Base-by-base conservation (phyloP, 1,140 invertebrate genomes). In the Coenobita brevimanus region DNA sequence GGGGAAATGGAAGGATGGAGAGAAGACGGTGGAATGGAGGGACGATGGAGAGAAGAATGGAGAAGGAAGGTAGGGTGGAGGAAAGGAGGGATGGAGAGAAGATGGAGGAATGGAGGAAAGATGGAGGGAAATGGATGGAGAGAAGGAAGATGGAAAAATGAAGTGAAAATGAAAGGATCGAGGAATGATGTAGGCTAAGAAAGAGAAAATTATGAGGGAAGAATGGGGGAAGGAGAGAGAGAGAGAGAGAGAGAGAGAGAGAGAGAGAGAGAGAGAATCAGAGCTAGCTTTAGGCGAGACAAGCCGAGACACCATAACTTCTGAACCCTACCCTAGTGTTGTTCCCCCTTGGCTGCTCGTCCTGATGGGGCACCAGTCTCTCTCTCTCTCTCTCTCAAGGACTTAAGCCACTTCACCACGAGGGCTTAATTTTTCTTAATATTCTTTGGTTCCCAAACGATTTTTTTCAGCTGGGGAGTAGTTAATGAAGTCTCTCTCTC, bases 401-500 rank as follows among this genome's bases (percentile, higher is more conserved):
- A n/a, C n/a, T n/a, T n/a, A n/a, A n/a, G n/a, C n/a, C n/a, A n/a
- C n/a, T n/a, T n/a, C n/a, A n/a, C n/a, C n/a, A n/a, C n/a, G n/a
- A n/a, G n/a, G n/a, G n/a, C n/a, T n/a, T n/a, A n/a, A n/a, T n/a
- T n/a, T n/a, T n/a, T n/a, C n/a, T n/a, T n/a, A n/a, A n/a, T n/a
- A n/a, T n/a, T n/a, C n/a, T n/a, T n/a, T n/a, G n/a, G n/a, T n/a
- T n/a, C n/a, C n/a, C n/a, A n/a, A n/a, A n/a, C n/a, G n/a, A n/a
- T n/a, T n/a, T n/a, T n/a, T n/a, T n/a, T n/a, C n/a, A n/a, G 67
- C 15, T n/a, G 1, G 30, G 3, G 69, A 4, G 69, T 4, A 33
- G 33, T 21, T n/a, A 17, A 73, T 36, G 69, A 21, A 36, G 33
- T 17, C 4, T 79, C 75, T 79, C 75, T 79, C 38, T 79, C 75